phyloP scores from a whole-genome alignment of 2,797 vertebrate species.

The Alfaro cultratus region DNA sequence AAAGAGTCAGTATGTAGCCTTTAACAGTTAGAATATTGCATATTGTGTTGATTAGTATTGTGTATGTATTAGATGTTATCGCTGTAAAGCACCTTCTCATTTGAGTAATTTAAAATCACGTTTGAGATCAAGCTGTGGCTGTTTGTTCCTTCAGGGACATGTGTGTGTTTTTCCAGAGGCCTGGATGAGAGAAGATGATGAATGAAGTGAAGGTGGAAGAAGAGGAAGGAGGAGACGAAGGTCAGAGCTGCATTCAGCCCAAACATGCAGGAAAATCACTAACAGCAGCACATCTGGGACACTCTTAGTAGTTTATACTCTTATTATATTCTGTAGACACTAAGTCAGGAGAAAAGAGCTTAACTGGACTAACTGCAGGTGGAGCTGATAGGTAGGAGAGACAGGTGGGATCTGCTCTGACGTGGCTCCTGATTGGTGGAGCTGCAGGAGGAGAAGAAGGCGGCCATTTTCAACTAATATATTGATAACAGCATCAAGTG shows the following conservation, averaged over 20 bases:
- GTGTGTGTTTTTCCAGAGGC: not conserved
- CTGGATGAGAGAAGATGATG: constrained; percentile 32
- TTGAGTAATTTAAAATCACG: not conserved
- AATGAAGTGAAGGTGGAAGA: constrained; percentile 32
- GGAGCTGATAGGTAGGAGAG: too few species aligned
- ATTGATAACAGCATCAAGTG: too few species aligned
- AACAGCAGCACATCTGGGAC: not conserved
- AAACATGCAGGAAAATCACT: not conserved
- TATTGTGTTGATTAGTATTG: not conserved
- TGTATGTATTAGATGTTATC: not conserved
- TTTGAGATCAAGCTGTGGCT: not conserved
- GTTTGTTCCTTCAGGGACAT: not conserved
- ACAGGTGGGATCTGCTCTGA: too few species aligned
- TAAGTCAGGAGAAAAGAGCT: not conserved
- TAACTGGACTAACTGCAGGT: too few species aligned
- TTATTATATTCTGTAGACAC: not conserved
- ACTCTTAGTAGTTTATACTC: not conserved
- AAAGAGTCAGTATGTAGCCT: not conserved
- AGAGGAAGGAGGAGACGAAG: constrained; percentile 21
- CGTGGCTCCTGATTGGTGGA: too few species aligned
- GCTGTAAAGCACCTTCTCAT: not conserved
- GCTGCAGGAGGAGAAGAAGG: too few species aligned
- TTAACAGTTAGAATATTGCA: not conserved
- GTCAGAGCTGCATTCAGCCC: not conserved
- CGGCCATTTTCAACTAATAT: too few species aligned